phyloP scores from a whole-genome alignment of 2,888 invertebrate species.

The Chloromyia formosa region DNA sequence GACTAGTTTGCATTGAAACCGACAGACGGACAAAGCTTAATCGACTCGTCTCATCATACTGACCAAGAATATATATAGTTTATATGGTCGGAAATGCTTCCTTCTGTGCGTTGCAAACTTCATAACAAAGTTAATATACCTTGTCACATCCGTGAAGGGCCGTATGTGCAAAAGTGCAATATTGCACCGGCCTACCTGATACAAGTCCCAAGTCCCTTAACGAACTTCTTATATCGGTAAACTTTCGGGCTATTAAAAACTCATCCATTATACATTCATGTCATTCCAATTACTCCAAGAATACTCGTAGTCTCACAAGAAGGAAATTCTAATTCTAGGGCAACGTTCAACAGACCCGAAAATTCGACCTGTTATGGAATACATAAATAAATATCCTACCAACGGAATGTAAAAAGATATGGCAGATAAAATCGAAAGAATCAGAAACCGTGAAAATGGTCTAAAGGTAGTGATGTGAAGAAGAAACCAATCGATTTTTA shows the following conservation, averaged over 20 bases:
- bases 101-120: too few species aligned
- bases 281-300: neutral
- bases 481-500: neutral
- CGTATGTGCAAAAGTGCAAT: too few species aligned
- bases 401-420: neutral
- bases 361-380: neutral
- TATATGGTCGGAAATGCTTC: too few species aligned
- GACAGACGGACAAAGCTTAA: too few species aligned
- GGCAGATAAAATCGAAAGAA: neutral
- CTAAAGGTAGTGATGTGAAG: neutral
- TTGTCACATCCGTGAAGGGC: too few species aligned
- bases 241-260: neutral
- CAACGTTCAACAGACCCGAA: neutral
- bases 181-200: too few species aligned
- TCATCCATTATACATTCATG: neutral
- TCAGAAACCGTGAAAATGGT: constrained; percentile 1
- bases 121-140: too few species aligned
- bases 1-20: too few species aligned
- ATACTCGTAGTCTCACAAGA: neutral
- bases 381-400: neutral
- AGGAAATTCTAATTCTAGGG: neutral
- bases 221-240: too few species aligned
- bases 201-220: too few species aligned
- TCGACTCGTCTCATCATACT: too few species aligned
- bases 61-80: too few species aligned